Evolutionary conservation across 2,797 vertebrate species (phyloP), one percentile per base, ranked within the genome.

Genomic region (Florisuga fusca): DNA sequence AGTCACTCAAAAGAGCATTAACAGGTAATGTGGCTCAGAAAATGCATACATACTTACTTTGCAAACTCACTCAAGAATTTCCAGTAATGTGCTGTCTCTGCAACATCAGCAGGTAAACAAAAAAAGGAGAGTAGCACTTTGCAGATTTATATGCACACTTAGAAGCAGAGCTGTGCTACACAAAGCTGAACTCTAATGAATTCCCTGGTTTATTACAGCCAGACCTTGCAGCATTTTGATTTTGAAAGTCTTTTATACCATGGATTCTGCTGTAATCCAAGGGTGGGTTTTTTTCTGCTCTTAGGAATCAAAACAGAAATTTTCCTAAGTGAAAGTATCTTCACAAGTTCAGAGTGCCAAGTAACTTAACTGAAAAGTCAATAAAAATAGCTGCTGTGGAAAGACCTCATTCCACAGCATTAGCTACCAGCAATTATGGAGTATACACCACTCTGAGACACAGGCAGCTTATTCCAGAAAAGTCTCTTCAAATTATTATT

Each of bases 31-130:
- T 89, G 84, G 84, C 33, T 81, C 34, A 90, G 51, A 81, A 88
- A 93, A 92, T 64, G 64, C 76, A 90, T 27, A 46, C 74, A 91
- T 89, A 67, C 6, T 13, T 41, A 50, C 75, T 84, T 91, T 88
- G 89, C 12, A 18, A 61, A 59, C 3, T 15, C 63, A 79, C 54
- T 93, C 57, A n/a, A 87, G 58, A 93, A 84, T 55, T 89, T 89
- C 31, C 68, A 86, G 17, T 51, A 83, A 86, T 26, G n/a, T 83
- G 78, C 76, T 92, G 59, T 75, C 88, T 89, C 87, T 94, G 87
- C 79, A 94, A 81, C 61, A 91, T 87, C 86, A 95, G 90, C 79
- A 92, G 46, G 77, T 77, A 95, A 93, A 85, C 51, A 81, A 67
- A 77, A 46, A 76, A 94, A 67, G 55, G 72, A 61, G 19, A 86